These are phyloP conservation scores for Acanthurus tractus DNA, from an alignment of 2,797 vertebrate species.

Conservation along the genomic window DNA sequence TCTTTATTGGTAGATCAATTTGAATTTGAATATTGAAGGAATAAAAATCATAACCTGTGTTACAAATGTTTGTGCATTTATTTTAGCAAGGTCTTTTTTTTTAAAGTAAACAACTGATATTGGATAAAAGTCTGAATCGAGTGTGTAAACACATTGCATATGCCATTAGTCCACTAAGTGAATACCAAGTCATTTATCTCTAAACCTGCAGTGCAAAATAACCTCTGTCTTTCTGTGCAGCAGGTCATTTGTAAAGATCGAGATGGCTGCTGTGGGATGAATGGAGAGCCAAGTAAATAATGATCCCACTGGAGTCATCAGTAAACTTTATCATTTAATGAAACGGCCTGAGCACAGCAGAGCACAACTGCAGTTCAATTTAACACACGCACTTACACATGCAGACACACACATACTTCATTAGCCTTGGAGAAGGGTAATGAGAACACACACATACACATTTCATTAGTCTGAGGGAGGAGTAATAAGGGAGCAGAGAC, in stretches of 20 bases:
- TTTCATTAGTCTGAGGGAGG: conserved; percentile 75
- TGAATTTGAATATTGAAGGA: conserved; percentile 5
- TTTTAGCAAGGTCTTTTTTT: conserved; percentile 5
- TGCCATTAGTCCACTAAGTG: conserved; percentile 51
- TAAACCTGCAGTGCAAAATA: conserved; percentile 71
- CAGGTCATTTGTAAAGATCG: conserved; percentile 81
- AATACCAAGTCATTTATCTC: conserved; percentile 66
- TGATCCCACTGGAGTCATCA: conserved; percentile 80
- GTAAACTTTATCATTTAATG: conserved; percentile 87
- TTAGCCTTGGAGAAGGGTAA: conserved; percentile 77
- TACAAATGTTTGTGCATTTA: background rate
- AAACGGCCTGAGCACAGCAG: conserved; percentile 77
- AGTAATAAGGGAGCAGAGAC: conserved; percentile 63
- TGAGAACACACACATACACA: conserved; percentile 71
- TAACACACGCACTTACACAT: conserved; percentile 69
- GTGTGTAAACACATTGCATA: conserved; percentile 45
- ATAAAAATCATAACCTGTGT: background rate
- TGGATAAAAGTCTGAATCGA: conserved; percentile 28
- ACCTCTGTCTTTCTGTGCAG: conserved; percentile 67
- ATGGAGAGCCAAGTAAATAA: conserved; percentile 79
- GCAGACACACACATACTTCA: conserved; percentile 73
- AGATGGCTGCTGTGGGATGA: conserved; percentile 67
- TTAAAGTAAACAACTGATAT: conserved; percentile 37
- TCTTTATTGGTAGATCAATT: conserved; percentile 4
- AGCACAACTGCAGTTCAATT: conserved; percentile 80